Conservation (phyloP, 2,797 vertebrate genomes). For the Rhadinocentrus ornatus region DNA sequence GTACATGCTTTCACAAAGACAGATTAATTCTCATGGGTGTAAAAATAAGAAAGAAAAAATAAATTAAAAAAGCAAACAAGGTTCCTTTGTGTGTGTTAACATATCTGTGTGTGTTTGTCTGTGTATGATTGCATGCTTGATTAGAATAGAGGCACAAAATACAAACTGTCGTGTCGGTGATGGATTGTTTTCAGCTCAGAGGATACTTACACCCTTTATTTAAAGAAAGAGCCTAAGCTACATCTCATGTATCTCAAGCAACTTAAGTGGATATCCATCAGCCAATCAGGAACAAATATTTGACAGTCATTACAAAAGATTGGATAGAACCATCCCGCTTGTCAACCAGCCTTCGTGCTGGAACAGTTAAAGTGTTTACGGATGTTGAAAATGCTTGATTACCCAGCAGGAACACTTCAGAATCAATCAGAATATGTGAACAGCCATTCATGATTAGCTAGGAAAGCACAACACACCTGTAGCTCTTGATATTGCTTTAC, state of each 20-base stretch:
- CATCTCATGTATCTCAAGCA: conserved; percentile 1
- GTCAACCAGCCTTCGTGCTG: conserved; percentile 30
- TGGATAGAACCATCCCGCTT: conserved; percentile 7
- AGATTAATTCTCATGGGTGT: background rate
- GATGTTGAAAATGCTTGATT: conserved; percentile 75
- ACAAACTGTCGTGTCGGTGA: conserved; percentile 21
- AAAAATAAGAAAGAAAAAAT: background rate
- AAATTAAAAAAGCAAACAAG: background rate
- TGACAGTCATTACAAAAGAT: conserved; percentile 18
- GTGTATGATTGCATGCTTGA: conserved; percentile 29
- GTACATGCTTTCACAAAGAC: conserved; percentile 25
- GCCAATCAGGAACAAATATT: conserved; percentile 43
- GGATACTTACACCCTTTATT: conserved; percentile 22
- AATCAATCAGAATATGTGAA: conserved; percentile 69
- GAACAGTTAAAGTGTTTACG: conserved; percentile 68
- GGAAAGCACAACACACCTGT: conserved; percentile 68
- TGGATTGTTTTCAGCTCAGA: conserved; percentile 37
- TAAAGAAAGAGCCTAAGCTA: conserved; percentile 11
- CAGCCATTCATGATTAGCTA: conserved; percentile 55
- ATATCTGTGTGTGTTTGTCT: background rate
- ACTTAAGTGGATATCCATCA: conserved; percentile 28
- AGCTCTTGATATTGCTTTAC: conserved; percentile 52
- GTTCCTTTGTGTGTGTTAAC: conserved; percentile 2
- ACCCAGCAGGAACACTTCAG: conserved; percentile 67
- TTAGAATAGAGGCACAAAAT: conserved; percentile 18